phyloP scores from a whole-genome alignment of 2,888 invertebrate species.

The Salticus scenicus region DNA sequence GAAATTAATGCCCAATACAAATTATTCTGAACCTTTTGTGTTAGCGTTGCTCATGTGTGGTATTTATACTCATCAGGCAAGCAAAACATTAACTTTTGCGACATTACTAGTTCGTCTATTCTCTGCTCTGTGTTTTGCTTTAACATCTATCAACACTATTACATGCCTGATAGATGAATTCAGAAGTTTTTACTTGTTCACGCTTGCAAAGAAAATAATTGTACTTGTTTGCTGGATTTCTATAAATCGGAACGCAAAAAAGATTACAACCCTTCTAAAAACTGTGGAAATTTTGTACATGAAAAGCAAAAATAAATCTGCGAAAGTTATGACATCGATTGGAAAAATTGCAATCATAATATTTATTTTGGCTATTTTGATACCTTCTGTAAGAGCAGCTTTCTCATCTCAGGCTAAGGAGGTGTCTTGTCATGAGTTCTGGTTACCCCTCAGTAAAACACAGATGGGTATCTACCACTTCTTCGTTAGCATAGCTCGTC shows the following conservation, averaged over 20 bases:
- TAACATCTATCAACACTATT: constrained; percentile 16
- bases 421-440: constrained; percentile 32
- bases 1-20: too few relatives aligned
- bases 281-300: constrained; percentile 14
- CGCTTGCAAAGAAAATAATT: constrained; percentile 15
- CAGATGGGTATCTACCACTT: constrained; percentile 5
- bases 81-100: background rate
- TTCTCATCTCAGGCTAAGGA: background rate
- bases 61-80: background rate
- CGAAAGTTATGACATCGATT: background rate
- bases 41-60: constrained; percentile 34
- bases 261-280: background rate
- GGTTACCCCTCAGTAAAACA: background rate
- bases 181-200: constrained; percentile 25
- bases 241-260: constrained; percentile 11
- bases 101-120: background rate
- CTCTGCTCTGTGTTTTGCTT: background rate
- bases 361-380: background rate
- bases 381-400: background rate
- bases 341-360: background rate
- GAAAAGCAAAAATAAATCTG: background rate
- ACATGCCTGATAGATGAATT: constrained; percentile 9
- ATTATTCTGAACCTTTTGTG: background rate
- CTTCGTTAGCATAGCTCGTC: constrained; percentile 22
- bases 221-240: constrained; percentile 37